A percentile compares a stretch with the other conserved stretches of the same genome.
Conservation (phyloP, 2,888 invertebrate genomes). For the Coecobrya sp. region DNA sequence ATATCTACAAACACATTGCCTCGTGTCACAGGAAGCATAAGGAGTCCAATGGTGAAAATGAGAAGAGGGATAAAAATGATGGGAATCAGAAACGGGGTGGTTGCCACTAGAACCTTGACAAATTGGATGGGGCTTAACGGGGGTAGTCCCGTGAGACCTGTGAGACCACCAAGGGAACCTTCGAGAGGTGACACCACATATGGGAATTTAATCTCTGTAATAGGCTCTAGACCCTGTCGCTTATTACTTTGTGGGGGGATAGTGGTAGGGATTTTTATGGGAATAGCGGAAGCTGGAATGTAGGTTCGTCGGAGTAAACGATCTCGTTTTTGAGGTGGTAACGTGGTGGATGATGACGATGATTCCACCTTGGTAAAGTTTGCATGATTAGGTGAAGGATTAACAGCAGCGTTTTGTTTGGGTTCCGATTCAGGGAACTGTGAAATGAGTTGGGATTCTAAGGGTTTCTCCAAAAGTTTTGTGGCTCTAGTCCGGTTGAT, state of each 20-base stretch:
- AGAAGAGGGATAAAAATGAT: slow-evolving; percentile 80
- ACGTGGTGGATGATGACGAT: not conserved
- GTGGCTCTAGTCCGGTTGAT: not conserved
- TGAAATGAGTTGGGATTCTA: slow-evolving; percentile 52
- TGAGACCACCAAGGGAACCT: slow-evolving; percentile 78
- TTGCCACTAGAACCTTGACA: slow-evolving; percentile 78
- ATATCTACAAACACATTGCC: slow-evolving; percentile 66
- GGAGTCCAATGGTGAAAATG: slow-evolving; percentile 80
- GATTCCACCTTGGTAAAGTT: not conserved
- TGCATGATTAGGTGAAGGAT: not conserved
- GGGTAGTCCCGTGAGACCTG: slow-evolving; percentile 77
- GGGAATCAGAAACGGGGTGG: slow-evolving; percentile 80
- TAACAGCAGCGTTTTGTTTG: not conserved
- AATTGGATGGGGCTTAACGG: slow-evolving; percentile 74
- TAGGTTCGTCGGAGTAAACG: not conserved
- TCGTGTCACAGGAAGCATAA: slow-evolving; percentile 78
- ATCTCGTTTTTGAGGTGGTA: not conserved
- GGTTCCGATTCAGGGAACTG: slow-evolving; percentile 22
- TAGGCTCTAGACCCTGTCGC: no score
- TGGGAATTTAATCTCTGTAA: no score
- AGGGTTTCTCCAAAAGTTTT: slow-evolving; percentile 65
- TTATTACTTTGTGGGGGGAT: no score
- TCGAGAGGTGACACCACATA: slow-evolving; percentile 78
- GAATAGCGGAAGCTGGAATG: not conserved
- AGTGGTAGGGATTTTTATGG: not conserved